Evolutionary conservation across 2,888 invertebrate species (phyloP).

Genomic region (Ferdinandea cuprea): DNA sequence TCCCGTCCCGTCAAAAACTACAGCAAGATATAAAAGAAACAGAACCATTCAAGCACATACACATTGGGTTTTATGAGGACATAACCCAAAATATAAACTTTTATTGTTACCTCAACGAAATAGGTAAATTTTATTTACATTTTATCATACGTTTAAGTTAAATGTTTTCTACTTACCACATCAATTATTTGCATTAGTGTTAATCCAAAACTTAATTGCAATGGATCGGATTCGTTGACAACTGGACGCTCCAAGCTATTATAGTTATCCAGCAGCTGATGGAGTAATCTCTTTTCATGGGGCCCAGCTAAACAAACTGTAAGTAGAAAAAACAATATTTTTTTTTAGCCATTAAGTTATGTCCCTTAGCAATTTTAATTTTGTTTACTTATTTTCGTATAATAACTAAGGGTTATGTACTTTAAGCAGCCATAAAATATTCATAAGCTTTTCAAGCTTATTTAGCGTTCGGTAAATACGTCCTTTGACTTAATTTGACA

Average conservation of each 20-base stretch:
- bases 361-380: background rate
- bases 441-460: conserved; percentile 30
- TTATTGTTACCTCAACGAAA: background rate
- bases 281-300: conserved; percentile 95
- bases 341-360: conserved; percentile 11
- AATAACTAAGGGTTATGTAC: conserved; percentile 9
- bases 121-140: no score
- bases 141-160: no score
- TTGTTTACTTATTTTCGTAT: conserved; percentile 25
- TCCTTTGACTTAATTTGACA: conserved; percentile 7
- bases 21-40: no score
- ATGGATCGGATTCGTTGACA: conserved; percentile 97
- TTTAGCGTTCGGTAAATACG: conserved; percentile 30
- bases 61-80: background rate
- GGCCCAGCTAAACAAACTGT: conserved; percentile 92
- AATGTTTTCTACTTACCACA: conserved; percentile 91
- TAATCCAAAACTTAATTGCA: conserved; percentile 96
- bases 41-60: background rate
- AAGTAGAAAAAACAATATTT: conserved; percentile 75
- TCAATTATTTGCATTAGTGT: conserved; percentile 99
- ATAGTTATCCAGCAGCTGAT: conserved; percentile 95
- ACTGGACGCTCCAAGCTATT: conserved; percentile 97
- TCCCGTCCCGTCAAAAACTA: no score
- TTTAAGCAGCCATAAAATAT: conserved; percentile 32
- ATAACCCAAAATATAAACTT: background rate